Evolutionary conservation across 2,797 vertebrate genomes (phyloP), one percentile per base, ranked within the genome.

Genomic region (Pangasius sanitwongsei): DNA sequence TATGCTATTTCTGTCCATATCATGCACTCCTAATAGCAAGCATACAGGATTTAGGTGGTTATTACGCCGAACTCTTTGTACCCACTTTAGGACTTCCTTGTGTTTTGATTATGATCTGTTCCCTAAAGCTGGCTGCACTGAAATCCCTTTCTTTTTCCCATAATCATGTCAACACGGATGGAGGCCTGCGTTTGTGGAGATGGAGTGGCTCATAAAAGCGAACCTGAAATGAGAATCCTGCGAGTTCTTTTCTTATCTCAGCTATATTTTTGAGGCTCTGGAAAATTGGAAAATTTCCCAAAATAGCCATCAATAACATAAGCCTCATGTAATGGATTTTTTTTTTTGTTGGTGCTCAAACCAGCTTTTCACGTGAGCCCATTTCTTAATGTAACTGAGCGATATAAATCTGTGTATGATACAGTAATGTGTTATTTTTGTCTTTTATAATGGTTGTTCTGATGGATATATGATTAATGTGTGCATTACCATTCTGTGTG

Each of bases 401-500:
- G 59, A 69, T 85, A 31, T 69, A 85, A 85, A 69, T 15, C 83
- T 85, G 63, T 34, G 16, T 44, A 31, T 25, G 41, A 13, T 13
- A 67, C 28, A n/a, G 3, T 63, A 41, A 37, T n/a, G 1, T 82
- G 1, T 82, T 82, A 31, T 69, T 85, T 53, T 85, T 85, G 28
- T 53, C 11, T 31, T 85, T 37, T 28, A 13, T 86, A 31, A 77
- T 77, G 23, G 31, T 53, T 0, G 55, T 63, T 6, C 3, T 86
- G 55, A 63, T 77, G 72, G 37, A 50, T 63, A 15, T 65, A 63
- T 78, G 85, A 86, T 86, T 75, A 44, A 77, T 61, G 70, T 70
- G n/a, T 70, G 48, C 67, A 59, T 86, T 75, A 41, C 57, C 37
- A 5, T 23, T 84, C 11, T 75, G 28, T 67, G 31, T 25, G 20